These are phyloP conservation scores for Helicoverpa assulta DNA, from an alignment of 2,888 invertebrate genomes.

Conservation along the genomic window DNA sequence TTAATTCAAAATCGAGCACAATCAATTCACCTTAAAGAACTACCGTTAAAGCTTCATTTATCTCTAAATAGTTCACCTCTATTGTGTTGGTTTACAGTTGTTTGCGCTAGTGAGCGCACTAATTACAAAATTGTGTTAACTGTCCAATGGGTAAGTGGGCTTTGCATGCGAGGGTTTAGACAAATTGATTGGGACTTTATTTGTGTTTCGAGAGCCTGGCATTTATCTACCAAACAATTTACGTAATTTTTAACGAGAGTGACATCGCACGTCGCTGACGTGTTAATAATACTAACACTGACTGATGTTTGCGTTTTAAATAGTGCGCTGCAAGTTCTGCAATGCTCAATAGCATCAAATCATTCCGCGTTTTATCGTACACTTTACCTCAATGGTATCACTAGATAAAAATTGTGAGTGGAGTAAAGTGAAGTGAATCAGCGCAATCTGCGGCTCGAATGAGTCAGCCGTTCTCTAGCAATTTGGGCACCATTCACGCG, in stretches of 20 bases:
- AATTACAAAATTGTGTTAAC: conserved; percentile 40
- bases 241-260: conserved; percentile 29
- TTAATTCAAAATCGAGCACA: too few relatives aligned
- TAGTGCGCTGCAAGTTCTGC: background rate
- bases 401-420: conserved; percentile 70
- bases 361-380: conserved; percentile 19
- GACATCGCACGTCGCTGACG: background rate
- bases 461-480: conserved; percentile 83
- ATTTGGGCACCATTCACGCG: conserved; percentile 84
- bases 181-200: conserved; percentile 43
- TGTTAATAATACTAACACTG: background rate
- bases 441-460: conserved; percentile 79
- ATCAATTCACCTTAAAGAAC: background rate
- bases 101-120: conserved; percentile 19
- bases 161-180: conserved; percentile 24
- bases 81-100: conserved; percentile 9
- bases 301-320: conserved; percentile 7
- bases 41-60: background rate
- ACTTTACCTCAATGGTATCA: conserved; percentile 64
- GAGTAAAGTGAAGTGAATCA: conserved; percentile 79
- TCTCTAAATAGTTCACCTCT: background rate
- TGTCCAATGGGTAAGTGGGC: conserved; percentile 10
- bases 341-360: background rate
- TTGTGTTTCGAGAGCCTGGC: conserved; percentile 21
- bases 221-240: conserved; percentile 25